Base-by-base conservation (phyloP, 2,113 vertebrate species). In the Candoia aspera region DNA sequence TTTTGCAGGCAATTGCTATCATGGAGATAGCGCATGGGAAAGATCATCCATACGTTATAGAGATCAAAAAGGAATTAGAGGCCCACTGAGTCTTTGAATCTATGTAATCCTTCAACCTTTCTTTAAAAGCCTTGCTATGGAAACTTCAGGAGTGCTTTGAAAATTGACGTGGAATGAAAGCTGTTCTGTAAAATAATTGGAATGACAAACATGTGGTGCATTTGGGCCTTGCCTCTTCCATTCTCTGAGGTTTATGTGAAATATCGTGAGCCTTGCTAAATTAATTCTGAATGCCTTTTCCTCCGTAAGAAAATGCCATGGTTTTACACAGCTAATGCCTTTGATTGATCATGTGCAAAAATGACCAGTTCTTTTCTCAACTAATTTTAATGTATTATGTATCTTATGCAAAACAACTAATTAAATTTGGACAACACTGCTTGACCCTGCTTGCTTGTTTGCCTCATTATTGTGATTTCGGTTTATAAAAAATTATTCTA, bases 1-100 rank as follows among this genome's bases (percentile, higher is more conserved):
- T 97, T 92, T 92, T 94, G 68, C 96, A 99, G 99, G 99, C 99
- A 68, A 95, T 98, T 68, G 97, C 97, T 87, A 99, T 99, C 96
- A 99, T 99, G 99, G 98, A 99, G 95, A 98, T 99, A 90, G 98
- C 98, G 91, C 98, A 99, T 13, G 99, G 99, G 93, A 99, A 98
- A 95, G 98, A 99, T 95, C 99, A 99, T 95, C 95, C 96, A 9
- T 99, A 99, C 94, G 92, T 99, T 94, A 96, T 95, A 55, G 98
- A 99, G 96, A 97, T 99, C 95, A 98, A 96, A 93, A 98, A 98
- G 93, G 98, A 99, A 95, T 98, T 99, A 12, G 94, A 97, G 84
- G 98, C 98, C 94, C 97, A 96, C 95, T 98, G 97, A 97, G 95
- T 94, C 95, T 96, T 94, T 96, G 95, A 97, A 93, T 91, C 95